A percentile compares a stretch with the other conserved stretches of the same genome.
Evolutionary conservation across 2,797 vertebrate species (phyloP).

Genomic region (Mergus octosetaceus): DNA sequence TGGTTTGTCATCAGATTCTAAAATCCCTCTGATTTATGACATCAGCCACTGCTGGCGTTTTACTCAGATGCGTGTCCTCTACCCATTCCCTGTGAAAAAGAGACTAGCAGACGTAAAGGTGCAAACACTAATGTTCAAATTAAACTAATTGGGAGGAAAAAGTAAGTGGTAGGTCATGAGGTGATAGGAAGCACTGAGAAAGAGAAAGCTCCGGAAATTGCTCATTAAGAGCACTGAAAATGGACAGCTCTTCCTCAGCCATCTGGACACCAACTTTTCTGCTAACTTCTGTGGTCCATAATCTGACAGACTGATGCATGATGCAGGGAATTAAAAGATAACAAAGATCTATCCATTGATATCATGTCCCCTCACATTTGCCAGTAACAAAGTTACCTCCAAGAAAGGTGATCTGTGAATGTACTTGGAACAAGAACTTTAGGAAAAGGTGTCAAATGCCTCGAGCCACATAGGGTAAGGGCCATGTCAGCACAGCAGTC

Average conservation of each 20-base stretch:
- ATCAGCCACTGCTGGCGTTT: conserved; percentile 70
- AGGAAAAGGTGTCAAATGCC: background rate
- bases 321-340: background rate
- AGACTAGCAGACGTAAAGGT: conserved; percentile 8
- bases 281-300: background rate
- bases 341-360: background rate
- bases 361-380: background rate
- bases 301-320: accelerated
- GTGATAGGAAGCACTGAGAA: background rate
- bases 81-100: background rate
- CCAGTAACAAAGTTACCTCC: background rate
- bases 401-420: background rate
- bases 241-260: background rate
- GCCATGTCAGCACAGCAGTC: conserved; percentile 18
- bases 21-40: conserved; percentile 89
- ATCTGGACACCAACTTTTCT: background rate
- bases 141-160: background rate
- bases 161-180: background rate
- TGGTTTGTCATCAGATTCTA: conserved; percentile 91
- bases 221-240: background rate
- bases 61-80: background rate
- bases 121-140: background rate
- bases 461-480: background rate
- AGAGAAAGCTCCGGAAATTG: background rate
- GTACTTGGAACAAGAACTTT: background rate